Evolutionary conservation across 2,113 vertebrate genomes (phyloP).

Genomic region (Hippocampus barbouri): DNA sequence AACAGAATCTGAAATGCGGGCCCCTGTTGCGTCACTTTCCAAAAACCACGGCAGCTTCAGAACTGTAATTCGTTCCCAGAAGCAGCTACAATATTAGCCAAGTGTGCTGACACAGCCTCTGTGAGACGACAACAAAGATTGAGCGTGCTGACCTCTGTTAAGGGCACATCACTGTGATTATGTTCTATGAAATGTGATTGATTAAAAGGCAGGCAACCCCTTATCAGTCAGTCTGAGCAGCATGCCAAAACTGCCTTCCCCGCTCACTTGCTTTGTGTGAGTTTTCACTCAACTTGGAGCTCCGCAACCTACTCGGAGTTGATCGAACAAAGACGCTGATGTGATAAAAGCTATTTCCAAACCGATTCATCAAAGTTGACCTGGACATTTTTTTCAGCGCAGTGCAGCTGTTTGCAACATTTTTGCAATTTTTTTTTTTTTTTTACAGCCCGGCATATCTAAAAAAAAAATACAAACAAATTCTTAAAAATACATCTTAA

Average conservation of each 20-base stretch:
- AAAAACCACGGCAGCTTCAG: not conserved
- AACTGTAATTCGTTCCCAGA: slow-evolving; percentile 13
- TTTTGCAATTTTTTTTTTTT: no score
- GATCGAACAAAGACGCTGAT: not conserved
- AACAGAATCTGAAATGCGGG: not conserved
- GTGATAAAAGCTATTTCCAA: not conserved
- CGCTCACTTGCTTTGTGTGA: slow-evolving; percentile 36
- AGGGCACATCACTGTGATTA: slow-evolving; percentile 67
- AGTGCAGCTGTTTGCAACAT: no score
- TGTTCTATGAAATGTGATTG: slow-evolving; percentile 73
- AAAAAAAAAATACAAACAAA: not conserved
- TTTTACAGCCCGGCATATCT: no score
- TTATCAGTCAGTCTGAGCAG: slow-evolving; percentile 46
- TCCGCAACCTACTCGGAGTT: slow-evolving; percentile 11
- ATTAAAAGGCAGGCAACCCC: slow-evolving; percentile 61
- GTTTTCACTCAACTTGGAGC: slow-evolving; percentile 37
- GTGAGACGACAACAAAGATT: slow-evolving; percentile 34
- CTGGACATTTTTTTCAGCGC: not conserved
- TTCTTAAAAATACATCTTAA: no score
- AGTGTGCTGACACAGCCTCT: slow-evolving; percentile 29
- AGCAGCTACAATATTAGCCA: slow-evolving; percentile 15
- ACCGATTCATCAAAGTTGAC: not conserved
- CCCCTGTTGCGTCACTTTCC: slow-evolving; percentile 1
- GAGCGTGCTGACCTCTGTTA: slow-evolving; percentile 50
- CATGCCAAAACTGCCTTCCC: slow-evolving; percentile 35